Percentiles rank a stretch among this genome's conserved stretches.
These are phyloP conservation scores for Bubo scandiacus DNA, from an alignment of 2,113 vertebrate species.

Conservation along the genomic window DNA sequence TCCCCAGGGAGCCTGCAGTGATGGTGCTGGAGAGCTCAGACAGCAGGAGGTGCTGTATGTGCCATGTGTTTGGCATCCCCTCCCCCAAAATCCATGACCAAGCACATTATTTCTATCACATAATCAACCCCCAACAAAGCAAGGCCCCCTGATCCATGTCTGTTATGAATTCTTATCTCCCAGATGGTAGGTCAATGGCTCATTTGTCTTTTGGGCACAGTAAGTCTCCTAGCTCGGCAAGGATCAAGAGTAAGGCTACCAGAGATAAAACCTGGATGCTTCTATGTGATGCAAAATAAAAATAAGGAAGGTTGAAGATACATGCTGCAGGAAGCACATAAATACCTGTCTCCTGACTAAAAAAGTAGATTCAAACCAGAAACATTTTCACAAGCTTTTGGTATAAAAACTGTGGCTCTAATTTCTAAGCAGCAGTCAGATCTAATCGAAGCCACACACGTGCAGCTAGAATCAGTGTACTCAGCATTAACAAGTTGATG, in stretches of 20 bases:
- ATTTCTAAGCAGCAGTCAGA: neutral
- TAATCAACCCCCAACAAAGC: neutral
- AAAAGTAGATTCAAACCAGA: neutral
- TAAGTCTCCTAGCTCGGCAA: neutral
- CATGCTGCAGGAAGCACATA: neutral
- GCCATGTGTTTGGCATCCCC: constrained; percentile 4
- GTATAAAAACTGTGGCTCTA: neutral
- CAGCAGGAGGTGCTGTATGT: neutral
- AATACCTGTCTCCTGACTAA: neutral
- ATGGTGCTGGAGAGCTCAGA: neutral
- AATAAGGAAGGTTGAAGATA: neutral
- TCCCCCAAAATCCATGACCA: neutral
- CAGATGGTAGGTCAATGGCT: neutral
- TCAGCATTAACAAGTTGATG: neutral
- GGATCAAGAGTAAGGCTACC: neutral
- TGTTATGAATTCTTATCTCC: neutral
- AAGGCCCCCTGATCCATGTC: neutral
- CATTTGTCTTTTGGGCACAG: neutral
- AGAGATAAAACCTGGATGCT: neutral
- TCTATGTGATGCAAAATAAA: neutral
- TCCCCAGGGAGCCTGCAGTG: neutral
- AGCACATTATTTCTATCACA: neutral
- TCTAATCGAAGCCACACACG: neutral
- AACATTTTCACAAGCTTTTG: neutral
- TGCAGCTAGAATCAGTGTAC: rapidly evolving